Evolutionary conservation across 2,797 vertebrate genomes (phyloP), one percentile per base, ranked within the genome.

Genomic region (Enteromius fasciolatus): DNA sequence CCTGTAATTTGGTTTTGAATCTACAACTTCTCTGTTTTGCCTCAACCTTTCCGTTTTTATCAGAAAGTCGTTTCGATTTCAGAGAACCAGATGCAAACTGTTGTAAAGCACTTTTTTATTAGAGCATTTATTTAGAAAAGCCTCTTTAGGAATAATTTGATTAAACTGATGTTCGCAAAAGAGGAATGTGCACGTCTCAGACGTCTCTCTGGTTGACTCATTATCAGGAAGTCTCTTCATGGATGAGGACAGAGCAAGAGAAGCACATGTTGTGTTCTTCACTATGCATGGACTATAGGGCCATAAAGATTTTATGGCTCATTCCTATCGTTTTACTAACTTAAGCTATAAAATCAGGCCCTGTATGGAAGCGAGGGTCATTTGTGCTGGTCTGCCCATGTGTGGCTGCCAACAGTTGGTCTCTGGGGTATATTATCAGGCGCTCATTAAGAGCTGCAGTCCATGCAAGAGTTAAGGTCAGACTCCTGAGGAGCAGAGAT

Each of bases 311-410:
- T 90, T 92, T 92, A 90, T 89, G 78, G 86, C 85, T 90, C 90
- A 90, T 92, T 93, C 90, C 90, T 89, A 67, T 87, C 85, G 87
- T 90, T 92, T 92, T 89, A 90, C 86, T 80, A 87, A 90, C 83
- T 78, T 39, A 5, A 63, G 86, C 87, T 84, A 87, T 90, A 86
- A 90, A 91, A 89, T 78, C 39, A 82, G 64, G 1, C 70, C 73
- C 23, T 70, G 72, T 87, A 88, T 59, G 78, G 85, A 83, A 75
- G 72, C 78, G 31, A 48, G 75, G 87, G 87, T 91, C 87, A 85
- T 80, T 89, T 69, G 28, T 86, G 83, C 69, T 67, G 82, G 46
- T 70, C 68, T 78, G 66, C 61, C 67, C 80, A 57, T n/a, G 25
- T 82, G 80, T 50, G 67, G 25, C 48, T 78, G 87, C 80, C 84